phyloP scores from a whole-genome alignment of 1,140 invertebrate species.

The Thaumetopoea pityocampa region DNA sequence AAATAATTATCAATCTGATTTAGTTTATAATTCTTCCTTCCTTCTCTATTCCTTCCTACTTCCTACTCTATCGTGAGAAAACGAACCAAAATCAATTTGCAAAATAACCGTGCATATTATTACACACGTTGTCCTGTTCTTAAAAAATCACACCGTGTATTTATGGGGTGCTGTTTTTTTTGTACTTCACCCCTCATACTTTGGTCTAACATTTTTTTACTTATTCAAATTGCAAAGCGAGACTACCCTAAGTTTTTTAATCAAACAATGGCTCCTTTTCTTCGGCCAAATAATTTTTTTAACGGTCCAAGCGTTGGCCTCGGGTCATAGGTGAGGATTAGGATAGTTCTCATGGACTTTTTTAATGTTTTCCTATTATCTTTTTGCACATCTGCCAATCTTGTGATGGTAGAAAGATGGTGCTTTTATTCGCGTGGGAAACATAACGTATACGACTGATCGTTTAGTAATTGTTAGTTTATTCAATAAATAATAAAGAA shows the following conservation, averaged over 20 bases:
- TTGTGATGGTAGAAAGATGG: slow-evolving; percentile 18
- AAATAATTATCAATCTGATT: too few relatives aligned
- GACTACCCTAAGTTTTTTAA: slow-evolving; percentile 56
- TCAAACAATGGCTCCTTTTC: slow-evolving; percentile 58
- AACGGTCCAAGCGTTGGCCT: slow-evolving; percentile 52
- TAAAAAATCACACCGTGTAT: slow-evolving; percentile 52
- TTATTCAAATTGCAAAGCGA: slow-evolving; percentile 67
- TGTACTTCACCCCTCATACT: slow-evolving; percentile 45
- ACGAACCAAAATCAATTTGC: slow-evolving; percentile 53
- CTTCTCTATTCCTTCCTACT: too few relatives aligned
- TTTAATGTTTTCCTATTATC: slow-evolving; percentile 47
- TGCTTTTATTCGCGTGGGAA: slow-evolving; percentile 40
- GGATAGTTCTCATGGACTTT: slow-evolving; percentile 50
- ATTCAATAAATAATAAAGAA: too few relatives aligned
- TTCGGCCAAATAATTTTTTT: slow-evolving; percentile 62
- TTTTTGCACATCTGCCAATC: slow-evolving; percentile 45
- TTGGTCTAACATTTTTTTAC: slow-evolving; percentile 26
- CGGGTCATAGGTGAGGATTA: slow-evolving; percentile 65
- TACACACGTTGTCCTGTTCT: slow-evolving; percentile 43
- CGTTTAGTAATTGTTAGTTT: slow-evolving; percentile 7
- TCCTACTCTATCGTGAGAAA: slow-evolving; percentile 53
- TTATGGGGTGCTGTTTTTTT: slow-evolving; percentile 44
- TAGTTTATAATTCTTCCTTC: too few relatives aligned
- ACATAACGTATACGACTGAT: slow-evolving; percentile 9
- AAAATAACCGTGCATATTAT: slow-evolving; percentile 42